Evolutionary conservation across 2,888 invertebrate genomes (phyloP), one percentile per base, ranked within the genome.

Genomic region (Ichneumoninae sp.): DNA sequence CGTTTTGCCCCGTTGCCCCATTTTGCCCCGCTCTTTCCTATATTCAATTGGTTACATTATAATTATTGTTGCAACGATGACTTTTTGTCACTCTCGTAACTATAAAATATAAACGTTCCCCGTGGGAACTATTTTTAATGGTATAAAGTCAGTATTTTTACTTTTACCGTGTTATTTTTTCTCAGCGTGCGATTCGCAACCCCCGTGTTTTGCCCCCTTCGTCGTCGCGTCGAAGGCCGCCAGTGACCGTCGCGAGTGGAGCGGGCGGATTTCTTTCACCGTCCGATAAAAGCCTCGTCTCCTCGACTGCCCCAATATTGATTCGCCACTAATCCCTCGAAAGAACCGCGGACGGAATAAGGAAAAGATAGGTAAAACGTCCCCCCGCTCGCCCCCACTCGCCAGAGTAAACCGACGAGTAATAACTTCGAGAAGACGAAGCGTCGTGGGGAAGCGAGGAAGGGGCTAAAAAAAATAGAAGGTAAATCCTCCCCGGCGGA

Each of bases 271-370:
- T 93, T 92, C 92, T 92, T 92, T 92, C 92, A 90, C 87, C 89
- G 87, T 22, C 89, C 91, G 93, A 93, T 93, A 93, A 93, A 93
- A 93, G 92, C 88, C 85, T 89, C 90, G 92, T 91, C 88, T 91
- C 91, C 89, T 90, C 91, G 92, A 10, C 30, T 63, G 57, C 8
- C 92, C 91, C 93, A 93, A 93, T 93, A 93, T 93, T 93, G 93
- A 93, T 93, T 93, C 92, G 91, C 89, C 60, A 92, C 91, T 93
- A 93, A 93, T 93, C 93, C 91, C 91, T 89, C 90, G 91, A 91
- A 90, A 91, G 91, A 89, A 89, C 88, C 89, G 69, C 73, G 73
- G 80, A 84, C 3, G 83, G 82, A 79, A 81, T 60, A 63, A 78
- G 69, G 71, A 63, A 69, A 65, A 73, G 77, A 80, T 65, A 73